phyloP scores from a whole-genome alignment of 1,140 invertebrate species.

The Melipona quadrifasciata region DNA sequence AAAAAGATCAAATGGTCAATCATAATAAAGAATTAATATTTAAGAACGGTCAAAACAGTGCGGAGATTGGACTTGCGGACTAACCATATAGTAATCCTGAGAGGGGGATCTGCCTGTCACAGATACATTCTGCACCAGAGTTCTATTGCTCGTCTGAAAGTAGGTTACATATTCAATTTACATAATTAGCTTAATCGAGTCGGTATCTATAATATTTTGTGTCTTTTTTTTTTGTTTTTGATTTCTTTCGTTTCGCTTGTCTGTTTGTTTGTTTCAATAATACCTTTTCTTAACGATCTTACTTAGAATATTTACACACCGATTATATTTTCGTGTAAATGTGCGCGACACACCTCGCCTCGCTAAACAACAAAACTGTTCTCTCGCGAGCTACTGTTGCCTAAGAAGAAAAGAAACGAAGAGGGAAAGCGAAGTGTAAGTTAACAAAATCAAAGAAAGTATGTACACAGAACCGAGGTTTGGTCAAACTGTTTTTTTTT shows the following conservation, averaged over 20 bases:
- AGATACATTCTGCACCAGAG: conserved; percentile 83
- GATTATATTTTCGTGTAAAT: no score
- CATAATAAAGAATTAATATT: conserved; percentile 71
- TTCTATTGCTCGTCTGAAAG: conserved; percentile 83
- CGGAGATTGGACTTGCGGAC: conserved; percentile 81
- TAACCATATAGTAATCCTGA: conserved; percentile 83
- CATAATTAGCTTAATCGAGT: conserved; percentile 70
- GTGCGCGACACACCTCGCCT: background rate
- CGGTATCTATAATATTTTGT: conserved; percentile 27
- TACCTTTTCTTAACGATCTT: background rate
- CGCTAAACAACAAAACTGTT: background rate
- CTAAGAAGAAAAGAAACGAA: conserved; percentile 60
- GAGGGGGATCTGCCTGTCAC: conserved; percentile 83
- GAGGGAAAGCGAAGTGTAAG: conserved; percentile 55
- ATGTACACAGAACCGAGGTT: background rate
- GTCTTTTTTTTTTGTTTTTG: background rate
- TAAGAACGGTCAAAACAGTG: conserved; percentile 82
- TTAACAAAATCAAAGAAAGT: conserved; percentile 45
- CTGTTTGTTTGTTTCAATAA: conserved; percentile 42
- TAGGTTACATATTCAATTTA: conserved; percentile 82
- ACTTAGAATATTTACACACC: background rate
- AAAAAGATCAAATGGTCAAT: conserved; percentile 54
- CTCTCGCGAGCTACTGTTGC: conserved; percentile 20
- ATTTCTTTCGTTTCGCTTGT: conserved; percentile 39
- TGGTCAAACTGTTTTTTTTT: background rate